Evolutionary conservation across 1,140 invertebrate genomes (phyloP), one percentile per base, ranked within the genome.

Genomic region (Cotesia vestalis): DNA sequence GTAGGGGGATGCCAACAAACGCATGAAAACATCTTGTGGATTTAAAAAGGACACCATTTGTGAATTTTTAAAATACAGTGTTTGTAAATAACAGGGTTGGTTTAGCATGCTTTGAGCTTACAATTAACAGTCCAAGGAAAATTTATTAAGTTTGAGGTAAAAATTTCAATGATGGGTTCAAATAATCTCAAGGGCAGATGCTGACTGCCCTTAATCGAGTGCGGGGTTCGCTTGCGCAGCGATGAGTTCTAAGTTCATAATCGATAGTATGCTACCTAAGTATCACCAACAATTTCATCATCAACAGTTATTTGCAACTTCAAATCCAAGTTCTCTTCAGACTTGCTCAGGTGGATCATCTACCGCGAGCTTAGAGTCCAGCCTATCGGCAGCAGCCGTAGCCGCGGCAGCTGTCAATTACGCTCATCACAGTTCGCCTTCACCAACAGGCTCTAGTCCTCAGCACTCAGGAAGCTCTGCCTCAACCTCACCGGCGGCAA

Each of bases 221-320:
- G 74, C 73, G 76, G 75, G 55, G 11, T 66, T 75, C 78, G 79
- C 75, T 68, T 76, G 75, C 66, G 78, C 83, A 83, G 81, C 84
- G 88, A 88, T 96, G 95, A 96, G 93, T 92, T 94, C 93, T 88
- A 96, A 97, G 92, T 96, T 96, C 89, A 93, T 95, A 91, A 95
- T 96, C 89, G 95, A 96, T 94, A 96, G 94, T 90, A 96, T 96
- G 94, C 92, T 97, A 88, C 95, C 95, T 79, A 96, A 96, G 91
- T 97, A 97, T 89, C 91, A 93, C 84, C 92, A 92, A 83, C 92
- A 93, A 88, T 93, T 92, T 83, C 91, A 90, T 88, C 91, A 91
- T 88, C 90, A 91, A 77, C 90, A 90, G 79, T 87, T 91, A 78
- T 89, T 89, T 83, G 84, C 86, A 74, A 87, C 83, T 77, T 85